A percentile compares a stretch with the other conserved stretches of the same genome.
phyloP scores from a whole-genome alignment of 2,797 vertebrate genomes.

The Arctocebus calabarensis region DNA sequence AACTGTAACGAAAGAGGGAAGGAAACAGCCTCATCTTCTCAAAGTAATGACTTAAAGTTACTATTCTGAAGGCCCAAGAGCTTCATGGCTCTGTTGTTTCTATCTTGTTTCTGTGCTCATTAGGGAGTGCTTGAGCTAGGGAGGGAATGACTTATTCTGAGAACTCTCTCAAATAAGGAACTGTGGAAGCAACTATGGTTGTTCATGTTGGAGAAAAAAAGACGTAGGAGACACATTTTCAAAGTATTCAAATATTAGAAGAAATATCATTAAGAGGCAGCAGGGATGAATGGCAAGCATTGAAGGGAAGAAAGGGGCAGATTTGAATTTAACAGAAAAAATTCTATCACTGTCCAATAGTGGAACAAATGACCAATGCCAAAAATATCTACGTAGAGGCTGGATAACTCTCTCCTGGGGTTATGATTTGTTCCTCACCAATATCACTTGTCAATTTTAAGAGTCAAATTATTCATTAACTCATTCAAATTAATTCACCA shows the following conservation, averaged over 20 bases:
- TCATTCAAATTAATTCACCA: not conserved
- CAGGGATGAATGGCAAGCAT: not conserved
- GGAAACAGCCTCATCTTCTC: constrained; percentile 1
- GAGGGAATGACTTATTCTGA: constrained; percentile 10
- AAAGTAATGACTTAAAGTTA: constrained; percentile 71
- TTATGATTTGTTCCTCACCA: constrained; percentile 27
- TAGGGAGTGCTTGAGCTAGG: not conserved
- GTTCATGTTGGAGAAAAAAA: constrained; percentile 55
- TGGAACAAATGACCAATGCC: not conserved
- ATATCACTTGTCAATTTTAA: not conserved
- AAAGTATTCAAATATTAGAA: constrained; percentile 60
- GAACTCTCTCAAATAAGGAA: constrained; percentile 40
- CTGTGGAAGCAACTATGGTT: constrained; percentile 53
- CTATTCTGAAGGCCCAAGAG: not conserved
- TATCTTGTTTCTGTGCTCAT: constrained; percentile 27
- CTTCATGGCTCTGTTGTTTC: not conserved
- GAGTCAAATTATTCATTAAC: constrained; percentile 39
- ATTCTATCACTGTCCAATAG: not conserved
- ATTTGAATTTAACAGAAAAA: constrained; percentile 52
- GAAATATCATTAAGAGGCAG: constrained; percentile 18
- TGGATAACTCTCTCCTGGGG: not conserved
- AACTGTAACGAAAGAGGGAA: constrained; percentile 39
- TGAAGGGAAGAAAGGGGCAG: not conserved
- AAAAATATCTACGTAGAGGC: not conserved
- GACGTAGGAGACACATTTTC: not conserved